phyloP scores from a whole-genome alignment of 1,140 invertebrate genomes.

The Sinella curviseta region DNA sequence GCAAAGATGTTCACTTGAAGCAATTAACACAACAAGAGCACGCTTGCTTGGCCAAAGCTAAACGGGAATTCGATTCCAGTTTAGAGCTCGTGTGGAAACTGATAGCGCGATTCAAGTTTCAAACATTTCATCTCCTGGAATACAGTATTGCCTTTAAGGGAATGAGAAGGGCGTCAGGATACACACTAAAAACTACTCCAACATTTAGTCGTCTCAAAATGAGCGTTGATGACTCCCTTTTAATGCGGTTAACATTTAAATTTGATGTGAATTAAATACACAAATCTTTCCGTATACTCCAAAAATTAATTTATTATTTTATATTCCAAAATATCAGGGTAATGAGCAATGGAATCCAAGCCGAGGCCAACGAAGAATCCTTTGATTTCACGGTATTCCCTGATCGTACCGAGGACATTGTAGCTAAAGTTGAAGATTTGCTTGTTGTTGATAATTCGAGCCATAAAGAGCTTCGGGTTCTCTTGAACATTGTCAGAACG shows the following conservation, averaged over 20 bases:
- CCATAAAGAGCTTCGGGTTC: neutral
- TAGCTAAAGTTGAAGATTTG: conserved; percentile 26
- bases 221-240: neutral
- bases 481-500: neutral
- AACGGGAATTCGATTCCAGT: neutral
- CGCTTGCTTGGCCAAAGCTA: neutral
- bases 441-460: neutral
- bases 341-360: neutral
- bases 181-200: neutral
- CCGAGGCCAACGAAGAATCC: neutral
- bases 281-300: no score
- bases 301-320: no score
- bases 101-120: neutral
- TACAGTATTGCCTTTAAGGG: neutral
- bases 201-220: neutral
- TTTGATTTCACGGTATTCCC: conserved; percentile 20
- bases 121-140: neutral
- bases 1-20: neutral
- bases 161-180: neutral
- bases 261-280: neutral
- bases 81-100: neutral
- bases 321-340: no score
- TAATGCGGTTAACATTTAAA: conserved; percentile 7
- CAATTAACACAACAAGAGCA: neutral
- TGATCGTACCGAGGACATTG: conserved; percentile 27